Base-by-base conservation (phyloP, 2,797 vertebrate genomes). In the Acomys russatus region DNA sequence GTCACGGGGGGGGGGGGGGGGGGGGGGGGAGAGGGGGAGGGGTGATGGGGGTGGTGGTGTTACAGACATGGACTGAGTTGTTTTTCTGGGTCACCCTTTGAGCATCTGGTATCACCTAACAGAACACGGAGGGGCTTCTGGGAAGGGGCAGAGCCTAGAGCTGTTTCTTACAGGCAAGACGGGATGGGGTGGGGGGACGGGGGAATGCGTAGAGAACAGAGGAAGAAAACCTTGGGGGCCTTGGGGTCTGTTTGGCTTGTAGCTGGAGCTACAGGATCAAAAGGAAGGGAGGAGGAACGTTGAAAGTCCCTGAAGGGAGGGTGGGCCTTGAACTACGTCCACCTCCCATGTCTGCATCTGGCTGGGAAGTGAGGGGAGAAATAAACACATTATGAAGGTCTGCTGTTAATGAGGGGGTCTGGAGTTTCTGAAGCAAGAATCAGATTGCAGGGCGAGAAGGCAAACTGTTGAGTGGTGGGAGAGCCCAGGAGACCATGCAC, bases 351-450 rank as follows among this genome's bases (percentile, higher is more conserved):
- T 38, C 68, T 35, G 44, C 64, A 6, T 88, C 80, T 85, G 92
- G 80, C 54, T 10, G 22, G 92, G 86, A 92, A 79, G 30, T 38
- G 23, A 44, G 17, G 76, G 91, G 35, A 74, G 71, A 91, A 82
- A 30, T 59, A 88, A 90, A 78, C 59, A 66, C 8, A 2, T 68
- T 71, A 49, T 61, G 80, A 74, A 74, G 61, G 59, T 56, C 86
- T 82, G 94, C 66, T 0, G 0, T 86, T 74, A 73, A 78, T 6
- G 68, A 92, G 73, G 89, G 70, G 30, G 22, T 74, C 80, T 77
- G 84, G 84, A 71, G 63, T 88, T 90, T 85, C 91, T 64, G 92
- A 90, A 54, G 38, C 7, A 23, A 64, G 84, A 82, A 44, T 89
- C 54, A 6, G 91, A 38, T 92, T 66, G 61, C 84, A 38, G 73